Conservation (phyloP, 2,888 invertebrate genomes). For the Nipponacmea schrenckii region DNA sequence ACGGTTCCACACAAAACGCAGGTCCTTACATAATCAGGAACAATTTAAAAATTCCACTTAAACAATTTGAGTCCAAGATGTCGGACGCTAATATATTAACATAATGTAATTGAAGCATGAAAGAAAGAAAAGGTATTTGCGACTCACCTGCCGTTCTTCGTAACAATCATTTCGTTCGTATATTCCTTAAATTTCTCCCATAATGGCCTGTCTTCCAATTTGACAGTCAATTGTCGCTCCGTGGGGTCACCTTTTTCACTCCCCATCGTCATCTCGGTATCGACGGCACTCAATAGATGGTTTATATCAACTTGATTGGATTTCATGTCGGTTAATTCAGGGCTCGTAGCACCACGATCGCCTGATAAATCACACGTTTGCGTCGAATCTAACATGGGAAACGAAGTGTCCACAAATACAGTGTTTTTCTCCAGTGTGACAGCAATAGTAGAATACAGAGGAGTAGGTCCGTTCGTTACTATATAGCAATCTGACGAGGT, state of each 20-base stretch:
- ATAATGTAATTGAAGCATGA: too few species aligned
- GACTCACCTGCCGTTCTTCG: slow-evolving; percentile 93
- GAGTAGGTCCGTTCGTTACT: slow-evolving; percentile 34
- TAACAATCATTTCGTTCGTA: slow-evolving; percentile 99
- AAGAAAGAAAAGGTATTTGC: too few species aligned
- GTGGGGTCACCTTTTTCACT: slow-evolving; percentile 58
- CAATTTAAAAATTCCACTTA: too few species aligned
- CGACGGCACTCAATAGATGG: slow-evolving; percentile 59
- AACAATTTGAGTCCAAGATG: too few species aligned
- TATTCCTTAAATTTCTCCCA: slow-evolving; percentile 95
- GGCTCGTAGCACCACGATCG: slow-evolving; percentile 5
- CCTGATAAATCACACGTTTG: slow-evolving; percentile 43
- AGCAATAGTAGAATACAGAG: too few species aligned
- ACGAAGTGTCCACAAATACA: slow-evolving; percentile 1
- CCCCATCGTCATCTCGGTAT: slow-evolving; percentile 50
- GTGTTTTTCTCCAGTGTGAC: slow-evolving; percentile 1
- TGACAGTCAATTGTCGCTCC: slow-evolving; percentile 55
- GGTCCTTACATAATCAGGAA: too few species aligned
- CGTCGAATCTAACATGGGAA: slow-evolving; percentile 52
- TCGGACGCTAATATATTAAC: too few species aligned
- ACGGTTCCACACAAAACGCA: too few species aligned
- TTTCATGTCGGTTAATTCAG: slow-evolving; percentile 37
- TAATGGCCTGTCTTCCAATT: slow-evolving; percentile 87
- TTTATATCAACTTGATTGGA: slow-evolving; percentile 55
- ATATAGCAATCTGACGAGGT: slow-evolving; percentile 51